Conservation (phyloP, 2,113 vertebrate genomes). For the Paraplagusia blochii region DNA sequence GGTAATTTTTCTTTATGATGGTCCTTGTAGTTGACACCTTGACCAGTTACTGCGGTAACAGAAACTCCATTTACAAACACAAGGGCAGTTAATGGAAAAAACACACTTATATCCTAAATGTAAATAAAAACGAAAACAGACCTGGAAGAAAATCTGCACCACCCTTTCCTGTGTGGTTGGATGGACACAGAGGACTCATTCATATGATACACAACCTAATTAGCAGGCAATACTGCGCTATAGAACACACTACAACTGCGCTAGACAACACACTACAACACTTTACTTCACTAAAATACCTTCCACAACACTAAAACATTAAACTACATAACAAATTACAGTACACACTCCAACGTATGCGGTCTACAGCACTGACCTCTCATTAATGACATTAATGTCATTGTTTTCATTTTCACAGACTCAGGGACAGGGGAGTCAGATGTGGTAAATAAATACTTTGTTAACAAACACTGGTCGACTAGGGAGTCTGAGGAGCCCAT, state of each 20-base stretch:
- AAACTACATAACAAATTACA: no score
- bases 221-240: conserved; percentile 18
- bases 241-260: conserved; percentile 8
- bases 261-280: neutral
- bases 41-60: conserved; percentile 1
- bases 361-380: no score
- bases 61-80: neutral
- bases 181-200: conserved; percentile 24
- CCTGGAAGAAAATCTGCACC: neutral
- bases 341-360: no score
- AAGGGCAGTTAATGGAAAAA: conserved; percentile 11
- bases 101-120: conserved; percentile 1
- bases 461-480: conserved; percentile 10
- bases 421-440: conserved; percentile 3
- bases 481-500: conserved; percentile 33
- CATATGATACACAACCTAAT: conserved; percentile 25
- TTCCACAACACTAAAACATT: no score
- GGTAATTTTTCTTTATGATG: neutral
- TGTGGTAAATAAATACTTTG: conserved; percentile 11
- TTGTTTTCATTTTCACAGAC: no score
- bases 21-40: neutral
- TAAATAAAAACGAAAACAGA: conserved; percentile 39
- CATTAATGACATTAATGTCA: no score
- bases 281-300: no score
- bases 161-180: conserved; percentile 29